Conservation (phyloP, 2,888 invertebrate species). For the Cantharis nigra region DNA sequence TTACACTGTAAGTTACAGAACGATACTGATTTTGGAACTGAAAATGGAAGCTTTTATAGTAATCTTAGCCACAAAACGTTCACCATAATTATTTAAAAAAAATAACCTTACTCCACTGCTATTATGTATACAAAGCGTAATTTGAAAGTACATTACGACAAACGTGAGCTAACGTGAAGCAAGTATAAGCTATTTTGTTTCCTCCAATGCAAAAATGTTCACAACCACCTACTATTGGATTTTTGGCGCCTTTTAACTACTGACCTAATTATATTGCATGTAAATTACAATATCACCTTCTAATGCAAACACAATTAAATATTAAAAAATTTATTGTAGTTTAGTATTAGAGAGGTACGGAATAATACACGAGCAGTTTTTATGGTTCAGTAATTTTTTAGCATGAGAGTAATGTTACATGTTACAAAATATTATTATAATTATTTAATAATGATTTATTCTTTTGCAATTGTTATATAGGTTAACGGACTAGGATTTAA, state of each 20-base stretch:
- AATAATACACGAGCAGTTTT: neutral
- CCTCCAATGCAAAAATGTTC: conserved; percentile 27
- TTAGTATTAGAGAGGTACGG: neutral
- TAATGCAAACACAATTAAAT: neutral
- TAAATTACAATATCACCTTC: neutral
- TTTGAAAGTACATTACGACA: conserved; percentile 46
- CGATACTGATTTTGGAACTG: conserved; percentile 35
- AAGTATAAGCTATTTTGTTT: conserved; percentile 35
- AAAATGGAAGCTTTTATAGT: conserved; percentile 42
- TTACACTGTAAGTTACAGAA: conserved; percentile 39
- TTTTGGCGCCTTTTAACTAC: conserved; percentile 40
- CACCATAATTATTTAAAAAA: conserved; percentile 44
- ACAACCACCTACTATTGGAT: conserved; percentile 29
- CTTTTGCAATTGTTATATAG: conserved; percentile 1
- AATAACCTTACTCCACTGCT: conserved; percentile 36
- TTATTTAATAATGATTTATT: conserved; percentile 4
- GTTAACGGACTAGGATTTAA: neutral
- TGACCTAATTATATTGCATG: conserved; percentile 31
- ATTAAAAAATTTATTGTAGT: neutral
- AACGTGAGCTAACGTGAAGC: conserved; percentile 42
- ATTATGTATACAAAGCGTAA: conserved; percentile 46
- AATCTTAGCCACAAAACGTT: conserved; percentile 43
- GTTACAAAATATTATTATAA: conserved; percentile 5
- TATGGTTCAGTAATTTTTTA: conserved; percentile 3
- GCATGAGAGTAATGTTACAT: neutral